Evolutionary conservation across 92 coral and sea anemone species (phyloP), one percentile per base, ranked within the genome.

Genomic region (Metridium senile): DNA sequence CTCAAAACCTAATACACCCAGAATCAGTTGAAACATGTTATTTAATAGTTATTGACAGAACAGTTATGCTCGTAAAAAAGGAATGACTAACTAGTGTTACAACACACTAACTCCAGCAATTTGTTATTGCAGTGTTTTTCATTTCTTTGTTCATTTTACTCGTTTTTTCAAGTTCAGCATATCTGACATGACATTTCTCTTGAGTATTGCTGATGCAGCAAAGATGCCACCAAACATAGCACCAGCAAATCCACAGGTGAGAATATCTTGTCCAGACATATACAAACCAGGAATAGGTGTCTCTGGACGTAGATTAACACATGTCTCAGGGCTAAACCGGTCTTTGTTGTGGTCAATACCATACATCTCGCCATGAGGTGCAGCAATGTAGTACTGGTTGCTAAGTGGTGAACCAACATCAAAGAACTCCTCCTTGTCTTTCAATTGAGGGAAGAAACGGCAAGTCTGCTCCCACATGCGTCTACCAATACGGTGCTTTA

Each of bases 381-480:
- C 68, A 23, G 94, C 97, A 74, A 94, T 77, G 64, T 94, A 94
- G 78, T 86, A 94, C 65, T 85, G 87, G 67, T 94, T 94, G 33
- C 85, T 83, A 75, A 94, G 64, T 45, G 98, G 98, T 63, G 94
- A 89, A 2, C 98, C 97, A 35, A 89, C 89, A 32, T 94, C 97
- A 34, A 94, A 94, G 85, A 87, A 94, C 70, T 87, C 97, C 28
- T 83, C 97, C 76, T 87, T 89, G 78, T 91, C 97, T 17, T 84
- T 74, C 3, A 91, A 87, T 19, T 91, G 81, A 0, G 98, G 98
- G 70, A 91, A 90, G 39, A 80, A 67, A 43, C 86, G 80, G 59
- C 92, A 91, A 1, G 97, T 85, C 66, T 94, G 98, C 56, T 94
- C 91, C 98, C 98, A 94, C 84, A 89, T 89, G 52, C 97, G 97